A percentile compares a stretch with the other conserved stretches of the same genome.
These are phyloP conservation scores for Gerris buenoi DNA, from an alignment of 1,140 invertebrate genomes.

Conservation along the genomic window DNA sequence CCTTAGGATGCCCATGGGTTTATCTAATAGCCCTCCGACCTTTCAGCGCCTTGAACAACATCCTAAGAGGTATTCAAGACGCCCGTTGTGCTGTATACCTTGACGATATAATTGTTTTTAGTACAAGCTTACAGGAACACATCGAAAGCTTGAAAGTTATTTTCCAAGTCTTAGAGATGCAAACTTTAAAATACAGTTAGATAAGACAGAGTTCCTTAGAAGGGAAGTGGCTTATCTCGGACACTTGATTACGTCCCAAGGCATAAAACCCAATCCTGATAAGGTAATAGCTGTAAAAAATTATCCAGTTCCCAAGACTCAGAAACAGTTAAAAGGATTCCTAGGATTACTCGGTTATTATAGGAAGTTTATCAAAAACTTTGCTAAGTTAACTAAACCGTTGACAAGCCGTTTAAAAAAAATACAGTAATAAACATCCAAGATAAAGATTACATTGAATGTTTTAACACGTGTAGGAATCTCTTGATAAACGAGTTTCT, in stretches of 20 bases:
- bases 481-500: background rate
- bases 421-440: no score
- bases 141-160: conserved; percentile 24
- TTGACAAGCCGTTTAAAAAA: conserved; percentile 22
- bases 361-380: conserved; percentile 28
- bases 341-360: conserved; percentile 32
- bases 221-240: no score
- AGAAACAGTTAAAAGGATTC: conserved; percentile 30
- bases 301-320: conserved; percentile 22
- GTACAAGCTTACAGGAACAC: conserved; percentile 28
- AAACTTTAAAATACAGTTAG: no score
- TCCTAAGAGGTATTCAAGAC: background rate
- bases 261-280: conserved; percentile 29
- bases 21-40: conserved; percentile 13
- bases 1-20: conserved; percentile 16
- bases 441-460: background rate
- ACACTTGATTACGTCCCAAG: no score
- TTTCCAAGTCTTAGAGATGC: conserved; percentile 28
- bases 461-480: background rate
- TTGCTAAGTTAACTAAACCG: conserved; percentile 26
- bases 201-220: no score
- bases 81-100: conserved; percentile 22
- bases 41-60: conserved; percentile 25
- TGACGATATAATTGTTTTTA: conserved; percentile 34
- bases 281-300: conserved; percentile 26